These are phyloP conservation scores for Gymnosoma rotundatum DNA, from an alignment of 2,888 invertebrate genomes.

Conservation along the genomic window DNA sequence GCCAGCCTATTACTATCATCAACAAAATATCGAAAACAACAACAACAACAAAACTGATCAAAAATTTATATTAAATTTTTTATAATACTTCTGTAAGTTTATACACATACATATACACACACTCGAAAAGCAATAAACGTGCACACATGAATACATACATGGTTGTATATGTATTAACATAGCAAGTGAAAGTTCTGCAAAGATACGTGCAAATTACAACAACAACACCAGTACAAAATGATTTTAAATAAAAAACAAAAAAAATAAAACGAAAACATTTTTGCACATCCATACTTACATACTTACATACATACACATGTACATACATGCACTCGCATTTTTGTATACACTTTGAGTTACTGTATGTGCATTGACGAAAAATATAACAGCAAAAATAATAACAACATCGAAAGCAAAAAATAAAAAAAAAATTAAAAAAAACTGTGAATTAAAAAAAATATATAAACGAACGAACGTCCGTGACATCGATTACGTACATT, in stretches of 20 bases:
- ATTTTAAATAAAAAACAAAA: not conserved
- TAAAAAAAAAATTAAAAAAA: slow-evolving; percentile 30
- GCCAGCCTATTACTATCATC: not conserved
- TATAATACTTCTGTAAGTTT: slow-evolving; percentile 23
- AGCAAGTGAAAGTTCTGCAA: slow-evolving; percentile 70
- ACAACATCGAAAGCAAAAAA: slow-evolving; percentile 22
- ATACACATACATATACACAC: not conserved
- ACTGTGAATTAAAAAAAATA: slow-evolving; percentile 62
- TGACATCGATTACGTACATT: slow-evolving; percentile 71
- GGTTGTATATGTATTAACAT: slow-evolving; percentile 55
- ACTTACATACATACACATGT: not conserved
- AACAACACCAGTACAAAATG: slow-evolving; percentile 17
- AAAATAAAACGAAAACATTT: slow-evolving; percentile 36
- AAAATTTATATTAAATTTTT: slow-evolving; percentile 31
- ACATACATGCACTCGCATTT: slow-evolving; percentile 9
- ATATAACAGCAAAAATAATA: slow-evolving; percentile 55
- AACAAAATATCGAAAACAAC: slow-evolving; percentile 31
- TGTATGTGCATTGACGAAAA: slow-evolving; percentile 60
- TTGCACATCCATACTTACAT: not conserved
- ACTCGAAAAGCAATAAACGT: not conserved
- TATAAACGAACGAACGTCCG: slow-evolving; percentile 69
- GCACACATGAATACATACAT: slow-evolving; percentile 42
- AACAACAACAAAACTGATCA: slow-evolving; percentile 44
- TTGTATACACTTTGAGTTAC: slow-evolving; percentile 58
- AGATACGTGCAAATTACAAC: slow-evolving; percentile 19